A percentile compares a stretch with the other conserved stretches of the same genome.
Conservation (phyloP, 2,113 vertebrate species). For the Amblyopsis rosae region DNA sequence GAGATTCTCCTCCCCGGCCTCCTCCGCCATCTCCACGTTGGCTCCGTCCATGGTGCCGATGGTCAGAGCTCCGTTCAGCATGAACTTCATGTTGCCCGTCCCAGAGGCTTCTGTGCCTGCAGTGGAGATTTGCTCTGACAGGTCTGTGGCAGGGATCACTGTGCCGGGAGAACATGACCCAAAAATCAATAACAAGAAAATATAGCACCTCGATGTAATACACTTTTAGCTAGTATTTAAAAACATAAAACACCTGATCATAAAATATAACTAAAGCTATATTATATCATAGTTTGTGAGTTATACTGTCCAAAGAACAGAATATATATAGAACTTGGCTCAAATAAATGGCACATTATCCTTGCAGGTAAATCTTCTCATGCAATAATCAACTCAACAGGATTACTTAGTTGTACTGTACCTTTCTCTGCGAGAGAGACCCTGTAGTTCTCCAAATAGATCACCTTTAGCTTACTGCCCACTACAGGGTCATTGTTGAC, state of each 20-base stretch:
- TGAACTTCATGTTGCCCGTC: slow-evolving; percentile 99
- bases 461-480: slow-evolving; percentile 91
- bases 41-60: slow-evolving; percentile 98
- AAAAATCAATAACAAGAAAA: too few species aligned
- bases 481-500: slow-evolving; percentile 89
- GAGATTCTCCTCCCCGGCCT: slow-evolving; percentile 92
- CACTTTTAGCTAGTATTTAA: too few species aligned
- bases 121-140: slow-evolving; percentile 97
- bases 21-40: slow-evolving; percentile 98
- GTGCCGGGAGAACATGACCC: slow-evolving; percentile 30
- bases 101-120: slow-evolving; percentile 95
- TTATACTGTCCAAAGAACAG: too few species aligned
- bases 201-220: too few species aligned
- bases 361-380: too few species aligned
- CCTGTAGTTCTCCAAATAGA: slow-evolving; percentile 95
- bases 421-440: slow-evolving; percentile 97
- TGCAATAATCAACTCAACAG: too few species aligned
- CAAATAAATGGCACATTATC: too few species aligned
- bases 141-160: slow-evolving; percentile 95
- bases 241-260: too few species aligned
- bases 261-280: too few species aligned
- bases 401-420: slow-evolving; percentile 44
- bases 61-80: slow-evolving; percentile 96
- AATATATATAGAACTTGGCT: too few species aligned
- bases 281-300: too few species aligned